Percentiles rank a stretch among this genome's conserved stretches.
Evolutionary conservation across 2,113 vertebrate species (phyloP).

Genomic region (Peromyscus leucopus): DNA sequence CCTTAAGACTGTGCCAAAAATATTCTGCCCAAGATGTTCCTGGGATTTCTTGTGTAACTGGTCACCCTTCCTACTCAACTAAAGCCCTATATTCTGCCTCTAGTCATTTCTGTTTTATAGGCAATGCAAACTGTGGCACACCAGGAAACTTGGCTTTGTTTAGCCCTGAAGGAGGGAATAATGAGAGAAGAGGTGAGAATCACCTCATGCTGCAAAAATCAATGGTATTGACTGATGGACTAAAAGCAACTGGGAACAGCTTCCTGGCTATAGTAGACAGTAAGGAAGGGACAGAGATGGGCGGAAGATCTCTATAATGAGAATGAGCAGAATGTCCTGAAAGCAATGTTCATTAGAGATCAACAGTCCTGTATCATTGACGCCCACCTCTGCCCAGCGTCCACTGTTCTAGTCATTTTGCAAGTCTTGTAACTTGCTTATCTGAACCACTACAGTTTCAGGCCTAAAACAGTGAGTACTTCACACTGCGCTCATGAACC

Average conservation of each 20-base stretch:
- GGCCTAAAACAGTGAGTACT: background rate
- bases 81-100: slow-evolving; percentile 51
- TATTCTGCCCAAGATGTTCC: slow-evolving; percentile 42
- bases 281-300: background rate
- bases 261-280: background rate
- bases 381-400: background rate
- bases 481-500: background rate
- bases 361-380: background rate
- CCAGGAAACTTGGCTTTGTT: slow-evolving; percentile 63
- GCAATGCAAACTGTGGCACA: background rate
- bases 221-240: slow-evolving; percentile 67
- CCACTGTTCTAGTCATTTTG: background rate
- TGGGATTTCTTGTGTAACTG: background rate
- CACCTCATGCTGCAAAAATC: slow-evolving; percentile 67
- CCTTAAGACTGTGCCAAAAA: slow-evolving; percentile 41
- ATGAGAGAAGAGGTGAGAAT: slow-evolving; percentile 76
- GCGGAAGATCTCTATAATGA: background rate
- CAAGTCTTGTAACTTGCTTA: slow-evolving; percentile 28
- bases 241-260: slow-evolving; percentile 45
- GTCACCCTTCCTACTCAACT: background rate
- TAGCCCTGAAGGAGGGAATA: slow-evolving; percentile 75
- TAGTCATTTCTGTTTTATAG: slow-evolving; percentile 58
- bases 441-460: slow-evolving; percentile 29
- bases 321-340: background rate
- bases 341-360: background rate